Percentiles rank a stretch among this genome's conserved stretches.
Conservation (phyloP, 2,113 vertebrate species). For the Arvicanthis niloticus region DNA sequence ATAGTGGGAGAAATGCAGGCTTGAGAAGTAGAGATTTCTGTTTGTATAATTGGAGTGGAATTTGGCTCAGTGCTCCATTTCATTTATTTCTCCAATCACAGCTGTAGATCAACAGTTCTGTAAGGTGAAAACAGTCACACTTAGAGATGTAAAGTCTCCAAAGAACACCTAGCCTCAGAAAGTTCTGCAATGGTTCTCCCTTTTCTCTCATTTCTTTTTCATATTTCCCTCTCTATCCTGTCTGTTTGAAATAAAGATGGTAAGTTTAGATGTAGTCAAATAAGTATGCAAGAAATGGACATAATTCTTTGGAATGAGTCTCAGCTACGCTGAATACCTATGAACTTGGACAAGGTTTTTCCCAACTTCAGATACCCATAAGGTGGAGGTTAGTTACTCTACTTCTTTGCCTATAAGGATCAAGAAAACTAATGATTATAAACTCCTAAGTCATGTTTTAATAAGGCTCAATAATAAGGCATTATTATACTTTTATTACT, state of each 20-base stretch:
- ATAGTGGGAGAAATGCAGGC: not conserved
- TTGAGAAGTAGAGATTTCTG: not conserved
- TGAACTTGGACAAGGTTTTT: not conserved
- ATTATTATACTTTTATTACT: not conserved
- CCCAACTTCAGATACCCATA: not conserved
- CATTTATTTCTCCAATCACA: not conserved
- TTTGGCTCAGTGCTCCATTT: not conserved
- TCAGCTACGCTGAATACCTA: too few relatives aligned
- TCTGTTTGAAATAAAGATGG: not conserved
- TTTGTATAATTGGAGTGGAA: not conserved
- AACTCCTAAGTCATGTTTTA: not conserved
- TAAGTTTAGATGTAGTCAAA: not conserved
- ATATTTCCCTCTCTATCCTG: not conserved
- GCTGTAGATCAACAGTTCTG: not conserved
- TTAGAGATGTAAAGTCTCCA: not conserved
- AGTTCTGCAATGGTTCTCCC: not conserved
- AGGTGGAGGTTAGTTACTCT: not conserved
- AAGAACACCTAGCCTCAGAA: not conserved
- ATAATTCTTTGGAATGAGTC: not conserved
- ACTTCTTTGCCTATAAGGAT: not conserved
- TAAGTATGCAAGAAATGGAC: not conserved
- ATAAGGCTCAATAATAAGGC: not conserved
- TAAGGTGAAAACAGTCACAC: not conserved
- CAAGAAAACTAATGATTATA: not conserved
- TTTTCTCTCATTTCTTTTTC: not conserved